Base-by-base conservation (phyloP, 2,797 vertebrate genomes). In the Prionace glauca region DNA sequence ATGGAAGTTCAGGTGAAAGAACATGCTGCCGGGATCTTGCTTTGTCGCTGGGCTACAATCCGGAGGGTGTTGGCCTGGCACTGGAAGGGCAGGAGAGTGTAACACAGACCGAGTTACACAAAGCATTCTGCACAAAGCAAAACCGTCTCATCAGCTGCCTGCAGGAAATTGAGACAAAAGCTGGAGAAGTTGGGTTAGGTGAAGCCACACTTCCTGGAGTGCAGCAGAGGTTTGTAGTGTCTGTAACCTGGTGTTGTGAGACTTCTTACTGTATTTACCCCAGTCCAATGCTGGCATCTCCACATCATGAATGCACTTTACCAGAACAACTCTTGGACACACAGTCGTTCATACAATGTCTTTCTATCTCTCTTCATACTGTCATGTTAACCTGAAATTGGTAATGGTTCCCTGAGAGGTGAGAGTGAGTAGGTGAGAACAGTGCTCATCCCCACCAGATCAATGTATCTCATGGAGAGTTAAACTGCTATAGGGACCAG, bases 171-270 rank as follows among this genome's bases (percentile, higher is more conserved):
- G 97, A 97, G 92, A 97, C 97, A 4, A 96, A 96, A 0, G 97
- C 98, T 5, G 97, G 97, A 96, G 97, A 96, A 62, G 97, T 98
- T 96, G 98, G 98, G 14, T 97, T 99, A 94, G 98, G 98, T 96
- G 99, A 99, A 96, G 98, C 99, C 84, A 99, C 98, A 24, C 97
- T 98, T 95, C 99, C 98, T n/a, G 99, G 98, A 12, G 97, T 99
- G 45, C 98, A 99, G n/a, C 98, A 98, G 96, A 98, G 98, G 99
- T 99, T 95, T 22, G 96, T 96, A n/a, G 65, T 12, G 2, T 8
- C 26, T 0, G 10, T 84, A 20, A 41, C 16, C 45, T 50, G 45
- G 45, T 50, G 45, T 50, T 50, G 45, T 50, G 45, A 50, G 45
- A 50, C 45, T 50, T 50, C 45, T 50, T 50, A 50, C 3, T 50